Evolutionary conservation across 2,888 invertebrate species (phyloP).

Genomic region (Drosophila peninsularis): DNA sequence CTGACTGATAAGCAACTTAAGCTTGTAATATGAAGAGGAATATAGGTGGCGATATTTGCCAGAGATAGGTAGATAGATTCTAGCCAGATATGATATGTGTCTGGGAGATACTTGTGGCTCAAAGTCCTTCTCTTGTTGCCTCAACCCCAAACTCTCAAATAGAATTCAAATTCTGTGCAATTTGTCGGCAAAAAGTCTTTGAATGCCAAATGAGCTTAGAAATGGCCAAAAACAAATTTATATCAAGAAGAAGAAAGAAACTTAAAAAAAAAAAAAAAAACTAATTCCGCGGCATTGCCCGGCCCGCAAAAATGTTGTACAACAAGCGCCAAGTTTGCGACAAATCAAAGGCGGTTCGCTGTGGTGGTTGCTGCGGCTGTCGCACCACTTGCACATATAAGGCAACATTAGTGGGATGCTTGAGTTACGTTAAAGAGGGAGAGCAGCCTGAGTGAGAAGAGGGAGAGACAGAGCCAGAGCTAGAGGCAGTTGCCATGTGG

Average conservation of each 20-base stretch:
- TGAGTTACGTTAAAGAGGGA: conserved; percentile 39
- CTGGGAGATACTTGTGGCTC: too few species aligned
- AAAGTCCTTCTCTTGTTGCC: too few species aligned
- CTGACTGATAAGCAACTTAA: too few species aligned
- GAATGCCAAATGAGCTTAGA: conserved; percentile 50
- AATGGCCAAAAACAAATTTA: conserved; percentile 37
- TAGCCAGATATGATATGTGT: too few species aligned
- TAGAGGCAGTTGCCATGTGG: conserved; percentile 12
- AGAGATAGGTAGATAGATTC: too few species aligned
- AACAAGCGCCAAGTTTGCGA: conserved; percentile 77
- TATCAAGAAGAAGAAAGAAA: background rate
- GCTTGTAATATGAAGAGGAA: too few species aligned
- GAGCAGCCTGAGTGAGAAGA: background rate
- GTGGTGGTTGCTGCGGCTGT: conserved; percentile 33
- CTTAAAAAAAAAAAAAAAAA: background rate
- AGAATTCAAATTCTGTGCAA: conserved; percentile 38
- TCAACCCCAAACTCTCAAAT: too few species aligned
- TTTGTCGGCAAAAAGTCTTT: conserved; percentile 61
- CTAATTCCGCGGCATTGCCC: conserved; percentile 13
- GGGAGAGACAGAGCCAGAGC: too few species aligned
- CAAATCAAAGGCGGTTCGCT: conserved; percentile 46
- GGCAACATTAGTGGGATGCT: conserved; percentile 79
- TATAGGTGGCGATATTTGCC: too few species aligned
- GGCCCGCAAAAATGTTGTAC: conserved; percentile 73
- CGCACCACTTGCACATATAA: conserved; percentile 73